Percentiles rank a stretch among this genome's conserved stretches.
These are phyloP conservation scores for Psephotus haematonotus DNA, from an alignment of 2,113 vertebrate genomes.

Conservation along the genomic window DNA sequence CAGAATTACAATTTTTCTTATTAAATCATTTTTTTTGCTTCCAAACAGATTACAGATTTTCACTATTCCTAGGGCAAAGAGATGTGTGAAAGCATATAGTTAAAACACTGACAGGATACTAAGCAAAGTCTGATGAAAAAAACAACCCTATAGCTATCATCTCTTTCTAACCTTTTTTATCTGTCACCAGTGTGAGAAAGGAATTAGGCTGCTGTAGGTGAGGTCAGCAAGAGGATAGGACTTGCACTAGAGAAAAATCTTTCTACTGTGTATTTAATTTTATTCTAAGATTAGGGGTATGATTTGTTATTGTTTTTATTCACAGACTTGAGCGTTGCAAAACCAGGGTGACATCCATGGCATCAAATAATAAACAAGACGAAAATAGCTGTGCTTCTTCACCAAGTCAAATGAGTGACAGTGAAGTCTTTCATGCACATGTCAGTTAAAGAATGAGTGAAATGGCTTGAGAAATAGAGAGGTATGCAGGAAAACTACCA, in stretches of 20 bases:
- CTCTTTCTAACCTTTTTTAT: neutral
- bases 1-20: neutral
- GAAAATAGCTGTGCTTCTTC: neutral
- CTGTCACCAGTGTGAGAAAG: neutral
- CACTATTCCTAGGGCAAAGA: neutral
- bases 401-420: neutral
- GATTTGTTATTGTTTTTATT: neutral
- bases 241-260: neutral
- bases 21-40: fast-evolving
- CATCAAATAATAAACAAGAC: neutral
- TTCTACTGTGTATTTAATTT: neutral
- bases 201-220: neutral
- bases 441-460: neutral
- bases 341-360: neutral
- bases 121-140: neutral
- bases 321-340: neutral
- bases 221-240: neutral
- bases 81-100: neutral
- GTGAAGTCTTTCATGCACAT: neutral
- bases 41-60: neutral
- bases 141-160: neutral
- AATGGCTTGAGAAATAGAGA: neutral
- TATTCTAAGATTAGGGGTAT: neutral
- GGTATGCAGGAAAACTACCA: neutral
- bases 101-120: neutral